phyloP scores from a whole-genome alignment of 2,113 vertebrate genomes.

The Melospiza melodia region DNA sequence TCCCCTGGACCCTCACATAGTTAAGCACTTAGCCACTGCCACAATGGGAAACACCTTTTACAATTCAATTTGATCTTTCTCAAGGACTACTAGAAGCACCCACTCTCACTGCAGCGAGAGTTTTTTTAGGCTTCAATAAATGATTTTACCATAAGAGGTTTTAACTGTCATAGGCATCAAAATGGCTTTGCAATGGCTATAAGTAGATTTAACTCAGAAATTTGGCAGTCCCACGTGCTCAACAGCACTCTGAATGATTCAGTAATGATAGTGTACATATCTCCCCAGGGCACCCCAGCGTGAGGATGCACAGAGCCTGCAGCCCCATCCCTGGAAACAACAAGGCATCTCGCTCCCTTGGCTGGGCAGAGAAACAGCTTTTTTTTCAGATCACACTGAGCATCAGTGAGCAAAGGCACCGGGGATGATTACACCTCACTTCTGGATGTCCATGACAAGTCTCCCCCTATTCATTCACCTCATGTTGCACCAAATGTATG shows the following conservation, averaged over 20 bases:
- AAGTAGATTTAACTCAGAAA: constrained; percentile 58
- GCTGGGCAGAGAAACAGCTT: neutral
- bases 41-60: constrained; percentile 14
- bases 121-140: constrained; percentile 55
- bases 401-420: neutral
- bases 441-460: neutral
- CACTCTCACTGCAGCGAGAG: neutral
- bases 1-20: neutral
- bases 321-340: neutral
- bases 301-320: neutral
- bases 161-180: constrained; percentile 67
- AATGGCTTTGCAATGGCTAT: constrained; percentile 63
- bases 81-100: constrained; percentile 49
- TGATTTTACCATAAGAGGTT: constrained; percentile 56
- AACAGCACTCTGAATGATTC: constrained; percentile 28
- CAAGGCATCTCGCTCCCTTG: neutral
- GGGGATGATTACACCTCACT: neutral
- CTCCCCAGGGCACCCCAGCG: neutral
- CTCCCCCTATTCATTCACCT: neutral
- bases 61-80: constrained; percentile 56
- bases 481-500: neutral
- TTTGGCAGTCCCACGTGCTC: constrained; percentile 53
- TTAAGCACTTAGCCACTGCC: neutral
- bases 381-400: neutral
- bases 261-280: constrained; percentile 48